Conservation (phyloP, 2,113 vertebrate species). For the Triplophysa rosa region DNA sequence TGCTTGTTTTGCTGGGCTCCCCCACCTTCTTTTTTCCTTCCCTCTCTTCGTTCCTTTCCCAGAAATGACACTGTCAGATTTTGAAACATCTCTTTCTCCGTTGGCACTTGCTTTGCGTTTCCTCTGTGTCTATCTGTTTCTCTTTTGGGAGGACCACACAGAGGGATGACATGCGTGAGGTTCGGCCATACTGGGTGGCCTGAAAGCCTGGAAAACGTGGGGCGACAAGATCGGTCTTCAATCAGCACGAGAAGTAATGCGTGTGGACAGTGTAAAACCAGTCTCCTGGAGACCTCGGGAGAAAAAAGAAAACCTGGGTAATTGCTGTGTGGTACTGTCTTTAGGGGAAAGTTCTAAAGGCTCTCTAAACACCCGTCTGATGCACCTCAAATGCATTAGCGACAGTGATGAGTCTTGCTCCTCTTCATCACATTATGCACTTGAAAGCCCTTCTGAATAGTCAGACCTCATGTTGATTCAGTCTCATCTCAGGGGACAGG, state of each 20-base stretch:
- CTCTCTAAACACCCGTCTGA: constrained; percentile 64
- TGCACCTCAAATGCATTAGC: constrained; percentile 60
- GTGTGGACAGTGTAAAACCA: constrained; percentile 79
- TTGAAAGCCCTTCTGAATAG: constrained; percentile 41
- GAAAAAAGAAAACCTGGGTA: constrained; percentile 58
- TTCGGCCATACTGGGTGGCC: constrained; percentile 79
- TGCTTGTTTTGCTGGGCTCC: constrained; percentile 54
- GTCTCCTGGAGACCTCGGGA: constrained; percentile 72
- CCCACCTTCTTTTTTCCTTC: constrained; percentile 22
- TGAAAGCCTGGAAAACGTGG: constrained; percentile 68
- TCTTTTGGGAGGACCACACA: constrained; percentile 79
- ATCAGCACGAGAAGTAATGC: constrained; percentile 74
- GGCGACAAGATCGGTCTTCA: constrained; percentile 78
- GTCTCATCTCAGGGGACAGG: constrained; percentile 49
- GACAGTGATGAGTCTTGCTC: constrained; percentile 46
- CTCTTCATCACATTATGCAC: constrained; percentile 45
- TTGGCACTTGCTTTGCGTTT: constrained; percentile 67
- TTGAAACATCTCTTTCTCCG: constrained; percentile 74
- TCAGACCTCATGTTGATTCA: constrained; percentile 51
- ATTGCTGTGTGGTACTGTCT: constrained; percentile 33
- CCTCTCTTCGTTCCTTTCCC: constrained; percentile 57
- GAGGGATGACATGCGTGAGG: constrained; percentile 75
- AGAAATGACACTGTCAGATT: constrained; percentile 77
- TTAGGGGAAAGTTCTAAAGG: constrained; percentile 67
- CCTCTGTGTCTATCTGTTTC: constrained; percentile 69